Evolutionary conservation across 1,140 invertebrate genomes (phyloP), one percentile per base, ranked within the genome.

Genomic region (Branchinecta lindahli): DNA sequence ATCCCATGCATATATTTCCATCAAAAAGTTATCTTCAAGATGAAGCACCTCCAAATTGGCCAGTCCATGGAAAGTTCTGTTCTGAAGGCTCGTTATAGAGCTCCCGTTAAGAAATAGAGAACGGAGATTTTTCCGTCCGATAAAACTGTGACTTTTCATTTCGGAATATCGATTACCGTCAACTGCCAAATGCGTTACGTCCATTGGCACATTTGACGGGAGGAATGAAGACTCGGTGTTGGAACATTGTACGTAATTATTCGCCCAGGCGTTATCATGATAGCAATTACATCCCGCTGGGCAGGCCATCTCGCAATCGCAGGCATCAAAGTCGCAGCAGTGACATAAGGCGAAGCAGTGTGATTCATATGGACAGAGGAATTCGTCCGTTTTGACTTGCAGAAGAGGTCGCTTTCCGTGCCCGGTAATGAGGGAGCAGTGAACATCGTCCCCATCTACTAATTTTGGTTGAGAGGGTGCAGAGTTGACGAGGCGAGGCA

Each of bases 251-350:
- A 94, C 91, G 7, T 93, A 89, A 78, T 95, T 94, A 45, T 89
- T 90, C 72, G 89, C 89, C 91, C 92, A 94, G 15, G 91, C 88
- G 77, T 91, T 88, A 75, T 94, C 91, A 80, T 92, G 88, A 79
- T 92, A 94, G 77, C 92, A 96, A 71, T 88, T 88, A 80, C 92
- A 96, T 76, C 92, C 91, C 72, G 85, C 84, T 4, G 92, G 92
- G 75, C 92, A 96, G 6, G 88, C 93, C 91, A 94, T 94, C 80
- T 94, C 90, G 79, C 92, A 95, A 79, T 95, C 92, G 79, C 92
- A 96, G 67, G 91, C 91, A 77, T 94, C 91, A 77, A 92, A 94
- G 75, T 95, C 92, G 77, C 92, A 95, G 80, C 92, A 96, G 75
- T 92, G 90, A 77, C 92, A 96, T 66, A 94, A 80, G 18, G 92